A percentile compares a stretch with the other conserved stretches of the same genome.
phyloP scores from a whole-genome alignment of 2,797 vertebrate genomes.

The Siniperca undulata region DNA sequence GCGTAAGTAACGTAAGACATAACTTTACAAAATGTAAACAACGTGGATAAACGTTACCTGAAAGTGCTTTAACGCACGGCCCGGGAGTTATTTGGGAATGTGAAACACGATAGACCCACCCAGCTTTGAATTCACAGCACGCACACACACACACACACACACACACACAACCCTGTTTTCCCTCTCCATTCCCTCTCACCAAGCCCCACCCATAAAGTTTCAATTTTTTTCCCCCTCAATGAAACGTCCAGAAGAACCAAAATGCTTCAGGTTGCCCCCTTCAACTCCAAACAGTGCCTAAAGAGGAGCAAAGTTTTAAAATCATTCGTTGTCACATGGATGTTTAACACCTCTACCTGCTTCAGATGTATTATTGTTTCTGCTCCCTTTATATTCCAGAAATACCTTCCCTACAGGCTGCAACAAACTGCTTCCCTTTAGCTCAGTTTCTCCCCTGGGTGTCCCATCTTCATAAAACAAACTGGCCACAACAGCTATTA shows the following conservation, averaged over 20 bases:
- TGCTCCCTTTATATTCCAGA: not conserved
- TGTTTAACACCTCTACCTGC: not conserved
- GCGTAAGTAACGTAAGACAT: accelerated
- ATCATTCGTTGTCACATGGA: not conserved
- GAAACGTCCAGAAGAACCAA: slow-evolving; percentile 63
- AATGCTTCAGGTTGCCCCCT: slow-evolving; percentile 40
- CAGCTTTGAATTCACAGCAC: slow-evolving; percentile 74
- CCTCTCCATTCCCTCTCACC: slow-evolving; percentile 74
- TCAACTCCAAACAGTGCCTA: slow-evolving; percentile 21
- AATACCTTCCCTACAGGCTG: not conserved
- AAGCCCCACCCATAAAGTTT: slow-evolving; percentile 85
- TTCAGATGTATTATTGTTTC: not conserved
- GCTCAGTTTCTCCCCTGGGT: slow-evolving; percentile 8
- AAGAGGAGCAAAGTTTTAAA: slow-evolving; percentile 24
- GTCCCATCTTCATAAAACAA: slow-evolving; percentile 2
- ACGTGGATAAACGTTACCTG: slow-evolving; percentile 74
- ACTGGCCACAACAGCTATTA: not conserved
- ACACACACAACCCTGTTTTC: slow-evolving; percentile 75
- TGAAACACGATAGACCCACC: slow-evolving; percentile 79
- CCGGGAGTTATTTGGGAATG: slow-evolving; percentile 74
- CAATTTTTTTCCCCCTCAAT: slow-evolving; percentile 49
- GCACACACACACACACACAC: slow-evolving; percentile 29
- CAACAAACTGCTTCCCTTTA: not conserved
- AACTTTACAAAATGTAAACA: slow-evolving; percentile 24
- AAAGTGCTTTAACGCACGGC: slow-evolving; percentile 71